Evolutionary conservation across 2,797 vertebrate species (phyloP).

Genomic region (Urosaurus nigricauda): DNA sequence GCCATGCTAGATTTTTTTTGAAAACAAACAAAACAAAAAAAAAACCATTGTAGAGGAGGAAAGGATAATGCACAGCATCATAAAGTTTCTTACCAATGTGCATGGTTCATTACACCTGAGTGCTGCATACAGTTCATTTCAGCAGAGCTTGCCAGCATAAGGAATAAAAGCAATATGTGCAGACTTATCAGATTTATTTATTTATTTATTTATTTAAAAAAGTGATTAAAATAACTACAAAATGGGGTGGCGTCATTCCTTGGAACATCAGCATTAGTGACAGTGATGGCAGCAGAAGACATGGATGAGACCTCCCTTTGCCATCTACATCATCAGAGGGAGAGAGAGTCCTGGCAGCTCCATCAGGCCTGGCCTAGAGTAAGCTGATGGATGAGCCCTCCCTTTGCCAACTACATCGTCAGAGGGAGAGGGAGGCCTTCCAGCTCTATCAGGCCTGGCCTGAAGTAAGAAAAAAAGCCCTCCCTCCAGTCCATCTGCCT

Average conservation of each 20-base stretch:
- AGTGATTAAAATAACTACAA: constrained; percentile 56
- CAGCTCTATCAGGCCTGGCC: too few relatives aligned
- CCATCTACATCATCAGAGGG: too few relatives aligned
- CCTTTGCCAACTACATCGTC: too few relatives aligned
- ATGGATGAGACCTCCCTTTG: too few relatives aligned
- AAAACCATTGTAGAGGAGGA: constrained; percentile 60
- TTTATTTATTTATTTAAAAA: constrained; percentile 47
- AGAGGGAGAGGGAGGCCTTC: too few relatives aligned
- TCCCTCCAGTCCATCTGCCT: too few relatives aligned
- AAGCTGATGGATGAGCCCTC: too few relatives aligned
- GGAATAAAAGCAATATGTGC: background rate
- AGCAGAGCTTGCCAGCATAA: background rate
- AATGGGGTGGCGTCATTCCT: constrained; percentile 71
- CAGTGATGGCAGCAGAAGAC: constrained; percentile 72
- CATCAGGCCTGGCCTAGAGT: too few relatives aligned
- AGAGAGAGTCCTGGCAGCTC: too few relatives aligned
- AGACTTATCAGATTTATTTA: constrained; percentile 24
- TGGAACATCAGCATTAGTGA: constrained; percentile 73
- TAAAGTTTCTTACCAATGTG: constrained; percentile 47
- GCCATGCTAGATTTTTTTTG: constrained; percentile 32
- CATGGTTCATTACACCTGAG: background rate
- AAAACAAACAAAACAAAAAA: constrained; percentile 36
- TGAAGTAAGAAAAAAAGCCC: too few relatives aligned
- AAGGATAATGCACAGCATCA: constrained; percentile 48
- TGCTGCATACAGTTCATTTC: background rate